Conservation (phyloP, 1,140 invertebrate species). For the Diorhabda elongata region DNA sequence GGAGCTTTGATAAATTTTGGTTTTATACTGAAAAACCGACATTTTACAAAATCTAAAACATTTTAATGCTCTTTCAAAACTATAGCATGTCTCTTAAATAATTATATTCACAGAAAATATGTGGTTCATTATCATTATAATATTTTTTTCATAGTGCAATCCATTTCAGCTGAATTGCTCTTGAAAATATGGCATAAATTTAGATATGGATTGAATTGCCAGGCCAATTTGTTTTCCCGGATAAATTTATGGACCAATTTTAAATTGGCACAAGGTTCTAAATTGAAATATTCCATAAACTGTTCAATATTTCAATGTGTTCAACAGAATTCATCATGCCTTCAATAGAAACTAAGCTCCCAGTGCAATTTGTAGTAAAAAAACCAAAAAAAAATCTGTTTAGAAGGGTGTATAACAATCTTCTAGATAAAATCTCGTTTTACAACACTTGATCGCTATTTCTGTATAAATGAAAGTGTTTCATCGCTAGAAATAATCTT, state of each 20-base stretch:
- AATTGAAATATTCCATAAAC: not conserved
- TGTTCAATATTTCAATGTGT: not conserved
- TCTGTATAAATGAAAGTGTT: too few species aligned
- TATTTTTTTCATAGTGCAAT: not conserved
- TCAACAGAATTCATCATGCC: not conserved
- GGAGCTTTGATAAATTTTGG: too few species aligned
- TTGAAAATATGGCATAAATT: not conserved
- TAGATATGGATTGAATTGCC: not conserved
- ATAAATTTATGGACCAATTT: not conserved
- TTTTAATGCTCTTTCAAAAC: too few species aligned
- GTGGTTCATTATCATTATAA: not conserved
- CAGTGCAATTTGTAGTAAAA: not conserved
- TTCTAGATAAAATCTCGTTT: not conserved
- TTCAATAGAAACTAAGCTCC: not conserved
- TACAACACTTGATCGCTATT: too few species aligned
- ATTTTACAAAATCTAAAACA: too few species aligned
- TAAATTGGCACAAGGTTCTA: not conserved
- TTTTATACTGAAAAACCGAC: too few species aligned
- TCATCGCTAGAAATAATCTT: not conserved
- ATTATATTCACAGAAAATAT: too few species aligned
- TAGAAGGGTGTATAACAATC: not conserved
- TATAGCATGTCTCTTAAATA: too few species aligned
- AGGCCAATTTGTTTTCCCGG: not conserved
- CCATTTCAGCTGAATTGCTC: not conserved
- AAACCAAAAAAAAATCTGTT: not conserved